A percentile compares a stretch with the other conserved stretches of the same genome.
These are phyloP conservation scores for Andrena marginata DNA, from an alignment of 2,888 invertebrate species.

Conservation along the genomic window DNA sequence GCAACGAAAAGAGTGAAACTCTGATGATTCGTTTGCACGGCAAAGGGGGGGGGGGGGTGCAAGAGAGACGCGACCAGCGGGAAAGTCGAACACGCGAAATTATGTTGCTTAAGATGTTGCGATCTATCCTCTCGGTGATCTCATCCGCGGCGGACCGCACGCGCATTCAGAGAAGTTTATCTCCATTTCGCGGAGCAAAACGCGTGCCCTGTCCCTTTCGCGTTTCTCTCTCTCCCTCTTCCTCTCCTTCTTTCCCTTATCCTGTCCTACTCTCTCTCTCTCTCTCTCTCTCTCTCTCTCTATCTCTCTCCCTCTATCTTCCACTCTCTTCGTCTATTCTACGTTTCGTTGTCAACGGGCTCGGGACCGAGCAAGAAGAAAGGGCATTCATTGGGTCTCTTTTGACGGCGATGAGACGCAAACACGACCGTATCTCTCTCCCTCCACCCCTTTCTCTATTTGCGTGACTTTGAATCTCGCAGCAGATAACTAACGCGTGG, in stretches of 20 bases:
- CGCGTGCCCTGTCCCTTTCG: slow-evolving; percentile 38
- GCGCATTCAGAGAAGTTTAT: slow-evolving; percentile 58
- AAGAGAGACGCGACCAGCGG: slow-evolving; percentile 2
- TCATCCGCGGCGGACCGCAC: slow-evolving; percentile 44
- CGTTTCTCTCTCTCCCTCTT: not conserved
- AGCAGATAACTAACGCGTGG: slow-evolving; percentile 75
- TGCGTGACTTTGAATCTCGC: slow-evolving; percentile 84
- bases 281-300: not conserved
- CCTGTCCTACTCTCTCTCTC: not conserved
- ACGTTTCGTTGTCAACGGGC: slow-evolving; percentile 42
- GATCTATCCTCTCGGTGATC: slow-evolving; percentile 44
- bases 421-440: slow-evolving; percentile 75
- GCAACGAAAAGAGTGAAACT: not conserved
- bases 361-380: slow-evolving; percentile 62
- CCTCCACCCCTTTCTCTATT: slow-evolving; percentile 80
- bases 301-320: not conserved
- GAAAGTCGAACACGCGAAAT: slow-evolving; percentile 51
- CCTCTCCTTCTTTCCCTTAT: not conserved
- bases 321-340: slow-evolving; percentile 3
- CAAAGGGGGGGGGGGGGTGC: not conserved
- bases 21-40: not conserved
- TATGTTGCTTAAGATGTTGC: slow-evolving; percentile 50
- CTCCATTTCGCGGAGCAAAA: slow-evolving; percentile 55
- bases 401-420: slow-evolving; percentile 83
- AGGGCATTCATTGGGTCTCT: slow-evolving; percentile 78